Evolutionary conservation across 92 coral and sea anemone genomes (phyloP).

Genomic region (Phenganax stokvisi): DNA sequence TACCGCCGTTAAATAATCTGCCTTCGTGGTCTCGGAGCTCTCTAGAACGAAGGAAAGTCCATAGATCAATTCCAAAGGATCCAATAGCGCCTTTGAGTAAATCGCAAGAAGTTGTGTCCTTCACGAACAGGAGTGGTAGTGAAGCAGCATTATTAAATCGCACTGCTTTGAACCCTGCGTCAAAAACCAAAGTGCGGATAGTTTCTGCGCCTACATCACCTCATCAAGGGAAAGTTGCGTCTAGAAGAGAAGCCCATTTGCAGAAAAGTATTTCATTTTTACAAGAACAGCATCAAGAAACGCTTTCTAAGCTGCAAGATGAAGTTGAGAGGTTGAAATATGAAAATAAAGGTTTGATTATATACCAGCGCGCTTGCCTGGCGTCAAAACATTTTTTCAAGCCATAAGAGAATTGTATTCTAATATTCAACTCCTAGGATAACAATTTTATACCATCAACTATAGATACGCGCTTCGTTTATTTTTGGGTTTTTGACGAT

Average conservation of each 20-base stretch:
- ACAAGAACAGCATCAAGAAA: slow-evolving; percentile 75
- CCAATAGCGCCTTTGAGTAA: slow-evolving; percentile 56
- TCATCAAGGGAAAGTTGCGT: slow-evolving; percentile 54
- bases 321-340: slow-evolving; percentile 86
- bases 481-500: too few species aligned
- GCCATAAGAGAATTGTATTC: too few species aligned
- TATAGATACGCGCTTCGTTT: too few species aligned
- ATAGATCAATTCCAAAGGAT: slow-evolving; percentile 81
- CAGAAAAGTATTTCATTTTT: slow-evolving; percentile 74
- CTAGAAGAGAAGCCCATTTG: slow-evolving; percentile 59
- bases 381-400: too few species aligned
- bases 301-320: slow-evolving; percentile 63
- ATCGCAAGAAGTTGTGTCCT: slow-evolving; percentile 17
- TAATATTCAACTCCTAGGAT: too few species aligned
- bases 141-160: slow-evolving; percentile 13
- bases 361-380: neutral
- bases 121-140: slow-evolving; percentile 34
- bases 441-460: too few species aligned
- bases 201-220: slow-evolving; percentile 79
- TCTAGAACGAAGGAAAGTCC: slow-evolving; percentile 74
- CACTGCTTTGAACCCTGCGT: slow-evolving; percentile 23
- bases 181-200: slow-evolving; percentile 48
- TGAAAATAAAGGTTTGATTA: slow-evolving; percentile 86
- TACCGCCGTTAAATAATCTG: slow-evolving; percentile 91
- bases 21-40: slow-evolving; percentile 99